Evolutionary conservation across 2,797 vertebrate genomes (phyloP).

Genomic region (Takifugu ocellatus): DNA sequence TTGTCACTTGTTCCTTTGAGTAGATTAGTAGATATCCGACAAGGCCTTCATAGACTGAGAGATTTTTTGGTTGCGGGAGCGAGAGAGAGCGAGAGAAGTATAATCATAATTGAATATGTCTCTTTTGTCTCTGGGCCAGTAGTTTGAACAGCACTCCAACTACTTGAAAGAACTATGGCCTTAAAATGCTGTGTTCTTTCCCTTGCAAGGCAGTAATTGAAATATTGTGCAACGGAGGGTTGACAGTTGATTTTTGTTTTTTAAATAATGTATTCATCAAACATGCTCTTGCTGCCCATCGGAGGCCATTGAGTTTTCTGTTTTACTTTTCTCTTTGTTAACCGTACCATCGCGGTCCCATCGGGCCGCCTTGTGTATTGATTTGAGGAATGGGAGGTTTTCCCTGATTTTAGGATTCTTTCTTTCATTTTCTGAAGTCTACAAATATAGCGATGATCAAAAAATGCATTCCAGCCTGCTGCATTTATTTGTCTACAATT

Average conservation of each 20-base stretch:
- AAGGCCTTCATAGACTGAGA: conserved; percentile 38
- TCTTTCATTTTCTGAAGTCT: too few species aligned
- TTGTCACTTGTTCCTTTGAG: conserved; percentile 46
- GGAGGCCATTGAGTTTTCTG: conserved; percentile 30
- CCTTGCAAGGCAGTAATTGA: conserved; percentile 23
- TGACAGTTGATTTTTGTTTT: conserved; percentile 29
- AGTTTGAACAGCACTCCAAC: conserved; percentile 37
- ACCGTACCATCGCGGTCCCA: neutral
- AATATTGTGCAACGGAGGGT: conserved; percentile 26
- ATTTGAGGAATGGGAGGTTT: too few species aligned
- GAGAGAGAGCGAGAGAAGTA: neutral
- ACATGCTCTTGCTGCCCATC: conserved; percentile 34
- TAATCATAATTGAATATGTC: conserved; percentile 42
- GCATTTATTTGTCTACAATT: too few species aligned
- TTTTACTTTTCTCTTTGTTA: conserved; percentile 23
- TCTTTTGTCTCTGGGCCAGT: conserved; percentile 34
- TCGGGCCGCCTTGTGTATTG: too few species aligned
- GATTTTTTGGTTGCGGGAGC: conserved; percentile 17
- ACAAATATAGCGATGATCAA: too few species aligned
- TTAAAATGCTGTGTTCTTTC: conserved; percentile 37
- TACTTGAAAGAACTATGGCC: conserved; percentile 34
- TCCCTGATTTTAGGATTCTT: too few species aligned
- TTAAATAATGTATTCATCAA: conserved; percentile 22
- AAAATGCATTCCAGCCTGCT: too few species aligned
- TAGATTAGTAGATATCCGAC: conserved; percentile 46